A percentile compares a stretch with the other conserved stretches of the same genome.
These are phyloP conservation scores for Drosophila nr. perissopoda DNA, from an alignment of 2,888 invertebrate species.

Conservation along the genomic window DNA sequence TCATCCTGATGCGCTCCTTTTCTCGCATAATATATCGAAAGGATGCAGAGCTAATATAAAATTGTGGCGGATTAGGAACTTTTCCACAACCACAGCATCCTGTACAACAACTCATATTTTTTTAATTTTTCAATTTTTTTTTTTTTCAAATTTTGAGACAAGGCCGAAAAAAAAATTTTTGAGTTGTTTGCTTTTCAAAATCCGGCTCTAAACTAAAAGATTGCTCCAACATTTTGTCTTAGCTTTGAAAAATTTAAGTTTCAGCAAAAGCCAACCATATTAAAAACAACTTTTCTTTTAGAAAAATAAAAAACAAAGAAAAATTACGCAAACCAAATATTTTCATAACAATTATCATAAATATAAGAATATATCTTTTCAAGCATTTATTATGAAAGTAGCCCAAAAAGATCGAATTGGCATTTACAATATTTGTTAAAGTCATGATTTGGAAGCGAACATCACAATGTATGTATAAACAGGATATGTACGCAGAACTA, in stretches of 20 bases:
- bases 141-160: not conserved
- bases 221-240: not conserved
- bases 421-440: too few relatives aligned
- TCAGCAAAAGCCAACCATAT: too few relatives aligned
- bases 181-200: not conserved
- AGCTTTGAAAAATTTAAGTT: not conserved
- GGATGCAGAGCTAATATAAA: not conserved
- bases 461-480: not conserved
- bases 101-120: not conserved
- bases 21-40: conserved; percentile 1
- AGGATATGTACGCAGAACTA: not conserved
- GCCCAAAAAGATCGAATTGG: not conserved
- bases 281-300: not conserved
- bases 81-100: not conserved
- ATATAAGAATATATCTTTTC: not conserved
- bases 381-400: conserved; percentile 5
- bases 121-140: too few relatives aligned
- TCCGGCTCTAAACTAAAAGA: not conserved
- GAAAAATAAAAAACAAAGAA: not conserved
- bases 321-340: too few relatives aligned
- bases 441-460: not conserved
- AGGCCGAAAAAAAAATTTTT: not conserved
- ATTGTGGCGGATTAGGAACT: conserved; percentile 8
- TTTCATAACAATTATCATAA: not conserved
- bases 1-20: not conserved